Evolutionary conservation across 1,140 invertebrate species (phyloP).

Genomic region (Phortica variegata): DNA sequence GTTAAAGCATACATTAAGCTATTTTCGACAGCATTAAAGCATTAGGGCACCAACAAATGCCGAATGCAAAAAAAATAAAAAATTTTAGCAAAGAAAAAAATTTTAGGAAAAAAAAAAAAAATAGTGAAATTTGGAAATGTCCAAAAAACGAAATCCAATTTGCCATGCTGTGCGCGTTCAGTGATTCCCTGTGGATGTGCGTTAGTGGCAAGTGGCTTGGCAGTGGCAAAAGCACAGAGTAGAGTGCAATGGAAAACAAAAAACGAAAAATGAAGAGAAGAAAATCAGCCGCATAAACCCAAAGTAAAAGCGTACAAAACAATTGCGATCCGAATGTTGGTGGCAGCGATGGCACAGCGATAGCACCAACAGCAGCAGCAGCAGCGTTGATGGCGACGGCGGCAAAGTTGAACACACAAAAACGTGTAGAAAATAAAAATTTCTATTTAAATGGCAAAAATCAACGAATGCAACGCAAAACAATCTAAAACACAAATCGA

Average conservation of each 20-base stretch:
- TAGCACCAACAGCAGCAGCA: slow-evolving; percentile 5
- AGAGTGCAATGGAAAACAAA: slow-evolving; percentile 10
- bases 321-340: slow-evolving; percentile 22
- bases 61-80: neutral
- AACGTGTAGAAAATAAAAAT: slow-evolving; percentile 54
- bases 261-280: slow-evolving; percentile 6
- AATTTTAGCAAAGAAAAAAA: neutral
- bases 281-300: no score
- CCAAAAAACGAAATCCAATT: slow-evolving; percentile 51
- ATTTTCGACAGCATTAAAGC: no score
- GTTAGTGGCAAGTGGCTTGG: no score
- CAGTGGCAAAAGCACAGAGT: slow-evolving; percentile 22
- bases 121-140: slow-evolving; percentile 28
- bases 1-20: no score
- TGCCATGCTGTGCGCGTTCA: slow-evolving; percentile 32
- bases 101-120: neutral
- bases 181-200: slow-evolving; percentile 41
- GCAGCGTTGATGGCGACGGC: slow-evolving; percentile 6
- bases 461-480: slow-evolving; percentile 53
- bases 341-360: slow-evolving; percentile 4
- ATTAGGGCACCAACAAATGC: slow-evolving; percentile 6
- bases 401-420: slow-evolving; percentile 18
- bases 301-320: slow-evolving; percentile 26
- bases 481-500: slow-evolving; percentile 57
- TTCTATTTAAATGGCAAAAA: slow-evolving; percentile 55